A percentile compares a stretch with the other conserved stretches of the same genome.
Conservation (phyloP, 2,888 invertebrate species). For the Micropterix aruncella region DNA sequence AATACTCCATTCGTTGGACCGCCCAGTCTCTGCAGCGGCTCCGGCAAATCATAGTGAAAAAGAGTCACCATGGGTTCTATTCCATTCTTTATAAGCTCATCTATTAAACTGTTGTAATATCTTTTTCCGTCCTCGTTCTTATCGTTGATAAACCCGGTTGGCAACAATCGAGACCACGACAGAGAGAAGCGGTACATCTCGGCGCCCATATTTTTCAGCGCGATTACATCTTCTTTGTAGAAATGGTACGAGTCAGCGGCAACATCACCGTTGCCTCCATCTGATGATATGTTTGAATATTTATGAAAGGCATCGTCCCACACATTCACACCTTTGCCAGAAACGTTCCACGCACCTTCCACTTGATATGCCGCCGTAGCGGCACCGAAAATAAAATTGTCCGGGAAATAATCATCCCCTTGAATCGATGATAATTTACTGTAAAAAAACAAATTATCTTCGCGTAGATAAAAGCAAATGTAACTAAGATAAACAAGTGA, state of each 20-base stretch:
- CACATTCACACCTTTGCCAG: constrained; percentile 27
- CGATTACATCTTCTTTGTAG: neutral
- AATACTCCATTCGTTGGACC: neutral
- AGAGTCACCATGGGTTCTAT: neutral
- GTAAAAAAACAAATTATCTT: too few relatives aligned
- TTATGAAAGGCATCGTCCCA: constrained; percentile 37
- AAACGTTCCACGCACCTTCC: neutral
- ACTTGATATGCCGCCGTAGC: neutral
- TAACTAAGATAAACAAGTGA: too few relatives aligned
- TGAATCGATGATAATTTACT: too few relatives aligned
- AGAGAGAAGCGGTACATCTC: neutral
- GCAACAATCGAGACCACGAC: neutral
- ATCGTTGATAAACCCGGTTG: neutral
- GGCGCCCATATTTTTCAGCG: neutral
- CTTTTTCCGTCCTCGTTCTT: neutral
- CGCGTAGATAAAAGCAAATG: too few relatives aligned
- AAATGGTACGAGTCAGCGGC: constrained; percentile 22
- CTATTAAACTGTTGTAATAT: neutral
- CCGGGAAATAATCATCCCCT: neutral
- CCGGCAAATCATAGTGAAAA: neutral
- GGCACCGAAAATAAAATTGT: neutral
- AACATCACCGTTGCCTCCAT: constrained; percentile 31
- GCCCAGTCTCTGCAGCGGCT: neutral
- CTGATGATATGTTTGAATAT: constrained; percentile 25
- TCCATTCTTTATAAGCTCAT: neutral